Base-by-base conservation (phyloP, 2,113 vertebrate genomes). In the Petromus typicus region DNA sequence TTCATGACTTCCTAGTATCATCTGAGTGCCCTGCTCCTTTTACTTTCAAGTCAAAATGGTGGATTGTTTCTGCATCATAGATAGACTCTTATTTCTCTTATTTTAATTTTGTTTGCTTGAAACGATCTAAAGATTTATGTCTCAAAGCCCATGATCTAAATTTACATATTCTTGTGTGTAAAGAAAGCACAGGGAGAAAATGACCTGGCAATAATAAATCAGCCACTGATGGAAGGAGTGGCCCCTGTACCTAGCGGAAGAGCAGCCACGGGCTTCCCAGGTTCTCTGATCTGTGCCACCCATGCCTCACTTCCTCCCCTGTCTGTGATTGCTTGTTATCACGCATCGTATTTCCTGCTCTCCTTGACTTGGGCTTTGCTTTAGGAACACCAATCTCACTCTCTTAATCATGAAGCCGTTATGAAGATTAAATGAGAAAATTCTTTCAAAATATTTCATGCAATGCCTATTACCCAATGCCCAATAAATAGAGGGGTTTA, bases 11-110 rank as follows among this genome's bases (percentile, higher is more conserved):
- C 63, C 27, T 79, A 69, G 1, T 69, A 10, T 67, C 23, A 79
- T 75, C n/a, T 79, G 43, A 54, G 7, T 67, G 54, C 45, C 27
- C 90, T 90, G 40, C 22, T 93, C 54, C 84, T 22, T 84, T 48
- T 90, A 91, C 56, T 61, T 84, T 45, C n/a, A 66, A 83, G 10
- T 91, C 27, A 92, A 89, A 93, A 69, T 89, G 91, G 86, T 57
- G 17, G 43, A 40, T 80, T 61, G 91, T 71, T 76, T 13, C 16
- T 79, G 20, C 78, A 3, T 22, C 56, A 40, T 2, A 56, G 37
- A 56, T 37, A 79, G 92, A 67, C 6, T 90, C 56, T 86, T 88
- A 51, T 13, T 51, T 22, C 78, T 4, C 54, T 48, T 63, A 23
- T 79, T 76, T 88, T 59, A 89, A 75, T 81, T 94, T 87, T 90